These are phyloP conservation scores for Bufotes viridis DNA, from an alignment of 2,797 vertebrate genomes.

Conservation along the genomic window DNA sequence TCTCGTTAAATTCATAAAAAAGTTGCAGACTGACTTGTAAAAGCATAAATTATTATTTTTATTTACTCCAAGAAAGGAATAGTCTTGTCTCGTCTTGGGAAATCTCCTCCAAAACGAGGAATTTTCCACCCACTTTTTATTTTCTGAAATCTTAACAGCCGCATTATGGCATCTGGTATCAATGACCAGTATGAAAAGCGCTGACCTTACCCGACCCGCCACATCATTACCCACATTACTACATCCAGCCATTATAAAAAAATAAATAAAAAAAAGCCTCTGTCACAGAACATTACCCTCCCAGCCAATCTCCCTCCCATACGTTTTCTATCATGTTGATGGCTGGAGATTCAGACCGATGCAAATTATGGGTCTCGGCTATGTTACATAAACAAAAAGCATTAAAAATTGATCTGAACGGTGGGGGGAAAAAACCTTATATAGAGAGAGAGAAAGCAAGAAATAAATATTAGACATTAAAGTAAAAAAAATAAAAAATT, in stretches of 20 bases:
- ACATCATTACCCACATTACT: conserved; percentile 44
- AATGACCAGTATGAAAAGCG: conserved; percentile 37
- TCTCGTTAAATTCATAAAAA: not conserved
- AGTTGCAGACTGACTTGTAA: not conserved
- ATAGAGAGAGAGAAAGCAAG: not conserved
- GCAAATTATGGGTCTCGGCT: conserved; percentile 38
- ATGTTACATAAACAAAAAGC: conserved; percentile 38
- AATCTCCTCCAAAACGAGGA: not conserved
- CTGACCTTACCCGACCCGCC: conserved; percentile 43
- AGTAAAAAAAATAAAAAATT: not conserved
- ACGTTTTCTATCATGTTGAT: conserved; percentile 42
- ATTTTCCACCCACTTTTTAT: not conserved
- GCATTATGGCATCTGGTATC: conserved; percentile 50
- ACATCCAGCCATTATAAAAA: conserved; percentile 17
- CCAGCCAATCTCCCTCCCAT: conserved; percentile 38
- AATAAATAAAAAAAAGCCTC: not conserved
- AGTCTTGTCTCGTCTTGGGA: not conserved
- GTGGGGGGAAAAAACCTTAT: conserved; percentile 8
- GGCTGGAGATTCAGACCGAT: conserved; percentile 1
- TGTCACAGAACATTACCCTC: conserved; percentile 34
- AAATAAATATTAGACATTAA: not conserved
- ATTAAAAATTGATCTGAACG: conserved; percentile 32
- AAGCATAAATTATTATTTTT: not conserved
- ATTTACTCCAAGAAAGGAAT: not conserved
- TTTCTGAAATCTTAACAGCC: not conserved